These are phyloP conservation scores for Trigoniulus corallinus DNA, from an alignment of 1,140 invertebrate species.

Conservation along the genomic window DNA sequence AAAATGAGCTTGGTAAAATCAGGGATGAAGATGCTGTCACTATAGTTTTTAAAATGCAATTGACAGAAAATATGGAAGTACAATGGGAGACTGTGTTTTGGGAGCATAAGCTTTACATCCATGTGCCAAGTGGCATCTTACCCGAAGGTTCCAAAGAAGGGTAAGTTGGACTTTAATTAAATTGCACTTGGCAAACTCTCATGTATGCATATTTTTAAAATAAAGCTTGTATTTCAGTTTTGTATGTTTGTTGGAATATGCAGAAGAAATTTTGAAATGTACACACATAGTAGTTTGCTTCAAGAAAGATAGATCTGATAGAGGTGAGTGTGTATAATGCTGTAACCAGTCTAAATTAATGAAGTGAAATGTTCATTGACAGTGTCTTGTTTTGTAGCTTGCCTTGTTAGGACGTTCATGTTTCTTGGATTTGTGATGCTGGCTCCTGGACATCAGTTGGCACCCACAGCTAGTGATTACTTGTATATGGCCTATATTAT, in stretches of 20 bases:
- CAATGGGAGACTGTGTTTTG: conserved; percentile 70
- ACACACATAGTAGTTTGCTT: conserved; percentile 63
- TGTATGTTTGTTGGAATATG: conserved; percentile 81
- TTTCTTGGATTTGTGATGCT: conserved; percentile 82
- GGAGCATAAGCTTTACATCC: conserved; percentile 62
- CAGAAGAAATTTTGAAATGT: conserved; percentile 78
- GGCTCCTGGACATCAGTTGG: conserved; percentile 46
- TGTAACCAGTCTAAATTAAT: conserved; percentile 2
- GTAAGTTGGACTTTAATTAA: conserved; percentile 12
- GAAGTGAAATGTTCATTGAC: too few relatives aligned
- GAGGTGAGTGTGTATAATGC: conserved; percentile 38
- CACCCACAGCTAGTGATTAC: not conserved
- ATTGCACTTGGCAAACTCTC: not conserved
- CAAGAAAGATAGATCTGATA: conserved; percentile 62
- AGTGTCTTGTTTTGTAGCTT: conserved; percentile 38
- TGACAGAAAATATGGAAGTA: conserved; percentile 54
- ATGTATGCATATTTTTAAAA: conserved; percentile 8
- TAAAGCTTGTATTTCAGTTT: conserved; percentile 47
- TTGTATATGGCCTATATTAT: conserved; percentile 8
- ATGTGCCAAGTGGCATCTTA: conserved; percentile 62
- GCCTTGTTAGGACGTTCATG: conserved; percentile 84
- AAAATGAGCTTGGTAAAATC: conserved; percentile 20
- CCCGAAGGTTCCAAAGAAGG: conserved; percentile 81
- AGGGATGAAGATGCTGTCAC: conserved; percentile 36
- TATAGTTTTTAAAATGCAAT: conserved; percentile 48